Evolutionary conservation across 2,797 vertebrate species (phyloP).

Genomic region (Tadarida brasiliensis): DNA sequence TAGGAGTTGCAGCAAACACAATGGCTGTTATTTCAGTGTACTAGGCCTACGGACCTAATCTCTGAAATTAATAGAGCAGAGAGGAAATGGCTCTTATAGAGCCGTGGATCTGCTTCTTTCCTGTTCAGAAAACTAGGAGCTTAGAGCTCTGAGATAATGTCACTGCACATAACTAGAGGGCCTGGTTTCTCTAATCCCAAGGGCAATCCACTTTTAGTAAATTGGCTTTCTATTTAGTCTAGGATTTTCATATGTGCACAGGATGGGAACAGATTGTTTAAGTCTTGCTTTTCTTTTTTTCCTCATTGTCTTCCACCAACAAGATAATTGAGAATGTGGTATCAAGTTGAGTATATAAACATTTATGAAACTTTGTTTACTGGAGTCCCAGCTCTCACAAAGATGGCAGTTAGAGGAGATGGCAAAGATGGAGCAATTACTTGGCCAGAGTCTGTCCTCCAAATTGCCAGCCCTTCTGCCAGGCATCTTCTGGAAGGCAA

Average conservation of each 20-base stretch:
- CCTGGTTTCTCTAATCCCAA: slow-evolving; percentile 81
- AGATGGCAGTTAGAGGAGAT: background rate
- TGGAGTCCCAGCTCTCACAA: background rate
- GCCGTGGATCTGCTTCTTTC: slow-evolving; percentile 88
- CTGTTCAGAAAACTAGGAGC: slow-evolving; percentile 85
- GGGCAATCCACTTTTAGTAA: slow-evolving; percentile 35
- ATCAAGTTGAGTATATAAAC: background rate
- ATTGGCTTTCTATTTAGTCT: slow-evolving; percentile 55
- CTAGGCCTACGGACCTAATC: slow-evolving; percentile 86
- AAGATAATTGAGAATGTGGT: background rate
- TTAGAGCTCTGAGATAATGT: slow-evolving; percentile 84
- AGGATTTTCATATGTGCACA: slow-evolving; percentile 12
- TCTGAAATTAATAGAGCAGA: slow-evolving; percentile 88
- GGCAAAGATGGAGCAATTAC: background rate
- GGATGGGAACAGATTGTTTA: background rate
- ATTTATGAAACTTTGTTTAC: slow-evolving; percentile 10
- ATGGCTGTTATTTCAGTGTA: slow-evolving; percentile 85
- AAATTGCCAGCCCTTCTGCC: background rate
- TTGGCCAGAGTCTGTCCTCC: background rate
- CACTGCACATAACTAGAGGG: slow-evolving; percentile 87
- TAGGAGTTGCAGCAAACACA: slow-evolving; percentile 79
- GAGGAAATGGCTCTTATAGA: slow-evolving; percentile 88
- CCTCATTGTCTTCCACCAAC: slow-evolving; percentile 25
- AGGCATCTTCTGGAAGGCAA: background rate
- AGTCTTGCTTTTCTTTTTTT: slow-evolving; percentile 15